Conservation (phyloP, 1,140 invertebrate genomes). For the Platyscapa corneri region DNA sequence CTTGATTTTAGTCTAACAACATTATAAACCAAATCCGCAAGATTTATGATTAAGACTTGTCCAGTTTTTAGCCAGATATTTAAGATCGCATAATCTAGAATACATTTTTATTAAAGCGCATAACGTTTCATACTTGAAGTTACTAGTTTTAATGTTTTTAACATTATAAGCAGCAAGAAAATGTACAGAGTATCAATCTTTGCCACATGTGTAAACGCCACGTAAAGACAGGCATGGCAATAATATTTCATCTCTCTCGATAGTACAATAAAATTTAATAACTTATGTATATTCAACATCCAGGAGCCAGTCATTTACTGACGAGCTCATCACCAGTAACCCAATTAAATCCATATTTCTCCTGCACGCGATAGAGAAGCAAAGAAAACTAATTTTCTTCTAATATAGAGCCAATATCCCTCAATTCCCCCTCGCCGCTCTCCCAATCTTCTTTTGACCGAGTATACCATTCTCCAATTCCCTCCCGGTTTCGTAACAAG, state of each 20-base stretch:
- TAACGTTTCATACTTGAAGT: not conserved
- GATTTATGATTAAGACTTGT: no score
- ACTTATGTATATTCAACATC: not conserved
- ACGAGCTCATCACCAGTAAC: not conserved
- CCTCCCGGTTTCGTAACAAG: not conserved
- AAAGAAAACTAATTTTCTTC: not conserved
- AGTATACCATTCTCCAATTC: not conserved
- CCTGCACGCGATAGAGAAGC: not conserved
- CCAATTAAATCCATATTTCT: slow-evolving; percentile 2
- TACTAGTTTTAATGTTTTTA: not conserved
- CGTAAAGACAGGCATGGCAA: not conserved
- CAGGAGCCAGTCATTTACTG: not conserved
- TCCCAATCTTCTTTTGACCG: not conserved
- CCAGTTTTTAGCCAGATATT: no score
- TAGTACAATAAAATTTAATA: not conserved
- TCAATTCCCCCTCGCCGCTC: not conserved
- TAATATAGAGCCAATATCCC: not conserved
- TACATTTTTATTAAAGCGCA: not conserved
- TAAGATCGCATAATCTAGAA: not conserved
- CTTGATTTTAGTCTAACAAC: no score
- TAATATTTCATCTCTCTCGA: not conserved
- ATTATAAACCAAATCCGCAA: no score
- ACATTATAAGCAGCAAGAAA: not conserved
- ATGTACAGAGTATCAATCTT: not conserved
- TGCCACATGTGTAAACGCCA: not conserved